Base-by-base conservation (phyloP, 2,888 invertebrate species). In the Creontiades dilutus region DNA sequence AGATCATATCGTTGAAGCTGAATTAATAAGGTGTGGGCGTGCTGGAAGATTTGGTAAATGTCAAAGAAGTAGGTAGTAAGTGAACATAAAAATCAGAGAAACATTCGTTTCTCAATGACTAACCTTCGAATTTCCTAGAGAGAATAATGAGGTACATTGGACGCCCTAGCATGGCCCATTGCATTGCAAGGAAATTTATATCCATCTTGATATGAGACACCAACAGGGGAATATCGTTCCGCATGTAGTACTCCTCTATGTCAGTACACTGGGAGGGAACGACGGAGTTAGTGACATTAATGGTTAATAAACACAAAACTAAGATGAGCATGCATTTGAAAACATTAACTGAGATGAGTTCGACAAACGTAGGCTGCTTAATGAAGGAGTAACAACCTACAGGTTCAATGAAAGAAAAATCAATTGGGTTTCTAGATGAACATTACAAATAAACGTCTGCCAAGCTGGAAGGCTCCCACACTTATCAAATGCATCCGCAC, bases 151-250 rank as follows among this genome's bases (percentile, higher is more conserved):
- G 97, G 94, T 98, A 96, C 92, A 98, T 97, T 92, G 99, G 99
- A 93, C 99, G 95, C 93, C 99, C 99, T 94, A 99, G 96, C 96
- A 98, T 97, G 94, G 97, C 96, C 99, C 99, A 99, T 94, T 96
- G 98, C 95, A 97, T 97, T 94, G 98, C 97, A 94, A 99, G 95
- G 95, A 98, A 98, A 92, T 97, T 97, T 94, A 99, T 95, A 95
- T 98, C 98, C 93, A 97, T 97, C 93, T 96, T 97, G 94, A 99
- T 97, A 93, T 97, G 97, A 95, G 98, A 98, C 93, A 98, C 96
- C 94, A 99, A 96, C 94, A 99, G 96, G 93, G 97, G 97, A 93
- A 97, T 96, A 95, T 99, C 99, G 93, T 98, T 97, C 93, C 98
- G 98, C 94, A 98, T 97, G 96, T 99, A 99, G 96, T 98, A 98